These are phyloP conservation scores for Ispidina picta DNA, from an alignment of 2,797 vertebrate genomes.

Conservation along the genomic window DNA sequence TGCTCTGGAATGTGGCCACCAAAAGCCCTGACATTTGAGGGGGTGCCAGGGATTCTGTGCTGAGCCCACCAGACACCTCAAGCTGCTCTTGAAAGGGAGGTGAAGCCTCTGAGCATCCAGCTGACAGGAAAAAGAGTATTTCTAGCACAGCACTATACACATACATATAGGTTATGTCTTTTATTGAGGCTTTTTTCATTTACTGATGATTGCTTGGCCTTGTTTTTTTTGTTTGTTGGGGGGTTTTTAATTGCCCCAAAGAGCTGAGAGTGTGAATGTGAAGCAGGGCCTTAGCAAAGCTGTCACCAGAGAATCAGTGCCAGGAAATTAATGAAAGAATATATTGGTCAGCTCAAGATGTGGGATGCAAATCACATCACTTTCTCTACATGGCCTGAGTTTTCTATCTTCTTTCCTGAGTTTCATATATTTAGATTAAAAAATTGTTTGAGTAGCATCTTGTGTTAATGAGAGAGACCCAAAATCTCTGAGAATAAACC, in stretches of 20 bases:
- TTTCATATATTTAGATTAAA: not conserved
- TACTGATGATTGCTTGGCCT: not conserved
- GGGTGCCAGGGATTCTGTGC: not conserved
- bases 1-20: accelerated
- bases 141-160: accelerated
- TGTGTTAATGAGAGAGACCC: not conserved
- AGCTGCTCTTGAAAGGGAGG: not conserved
- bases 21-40: not conserved
- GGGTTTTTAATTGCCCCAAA: not conserved
- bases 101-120: not conserved
- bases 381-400: not conserved
- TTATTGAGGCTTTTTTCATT: accelerated
- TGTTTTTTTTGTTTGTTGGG: too few species aligned
- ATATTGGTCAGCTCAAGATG: not conserved
- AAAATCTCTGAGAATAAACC: not conserved
- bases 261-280: not conserved
- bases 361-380: not conserved
- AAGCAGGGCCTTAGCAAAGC: not conserved
- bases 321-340: not conserved
- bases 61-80: accelerated
- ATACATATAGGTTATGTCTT: not conserved
- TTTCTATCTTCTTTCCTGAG: not conserved
- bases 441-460: not conserved
- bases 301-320: not conserved
- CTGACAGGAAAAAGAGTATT: not conserved